Base-by-base conservation (phyloP, 2,888 invertebrate species). In the Papilio elwesi region DNA sequence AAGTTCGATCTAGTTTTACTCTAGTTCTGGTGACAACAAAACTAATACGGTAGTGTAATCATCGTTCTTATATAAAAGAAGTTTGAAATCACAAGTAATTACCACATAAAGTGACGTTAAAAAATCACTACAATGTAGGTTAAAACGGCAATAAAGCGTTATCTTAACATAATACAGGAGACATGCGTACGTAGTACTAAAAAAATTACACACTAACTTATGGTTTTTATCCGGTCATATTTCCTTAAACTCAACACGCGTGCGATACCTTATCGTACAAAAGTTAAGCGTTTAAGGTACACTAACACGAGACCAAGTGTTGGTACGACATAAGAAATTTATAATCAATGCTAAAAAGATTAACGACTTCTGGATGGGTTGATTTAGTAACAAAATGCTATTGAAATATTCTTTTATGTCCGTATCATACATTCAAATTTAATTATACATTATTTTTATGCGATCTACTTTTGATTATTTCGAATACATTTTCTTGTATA, bases 61-160 rank as follows among this genome's bases (percentile, higher is more conserved):
- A 3, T 51, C 43, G 43, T 43, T 43, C 4, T 59, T 36, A 59
- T n/a, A 55, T n/a, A 2, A 6, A 59, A 57, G 38, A 38, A 36
- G 43, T 65, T 51, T 36, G 47, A 36, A 16, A 16, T 64, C 15
- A 48, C 26, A 49, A 49, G 57, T 59, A 66, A 59, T 26, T 71
- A 59, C 43, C 11, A 26, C 15, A 43, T 70, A 70, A 73, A 59
- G 78, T 73, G 75, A 76, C 76, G 80, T 81, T 78, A 79, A 59
- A 74, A 68, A 57, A 69, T 76, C 75, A 78, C 74, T 75, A 76
- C 78, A 82, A 87, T 85, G 81, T 87, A 81, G 88, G 88, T 85
- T 87, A 87, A 88, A 81, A 80, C 80, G 78, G 83, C 79, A 80
- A 83, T 88, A 87, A 87, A 88, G 78, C 84, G 83, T 87, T 89